Percentiles rank a stretch among this genome's conserved stretches.
Evolutionary conservation across 2,797 vertebrate species (phyloP).

Genomic region (Ptychobarbus kaznakovi): DNA sequence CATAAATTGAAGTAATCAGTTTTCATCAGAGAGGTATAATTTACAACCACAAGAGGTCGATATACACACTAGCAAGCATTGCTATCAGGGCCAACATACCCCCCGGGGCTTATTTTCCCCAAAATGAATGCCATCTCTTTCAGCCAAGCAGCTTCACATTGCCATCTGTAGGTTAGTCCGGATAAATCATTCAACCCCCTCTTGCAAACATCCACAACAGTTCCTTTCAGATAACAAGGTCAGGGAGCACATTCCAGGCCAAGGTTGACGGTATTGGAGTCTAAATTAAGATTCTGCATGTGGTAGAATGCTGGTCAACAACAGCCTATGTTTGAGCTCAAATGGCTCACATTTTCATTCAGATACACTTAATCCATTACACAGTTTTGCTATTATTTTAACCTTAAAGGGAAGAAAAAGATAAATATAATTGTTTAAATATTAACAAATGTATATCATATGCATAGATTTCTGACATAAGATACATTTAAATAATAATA

Average conservation of each 20-base stretch:
- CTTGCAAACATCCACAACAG: slow-evolving; percentile 73
- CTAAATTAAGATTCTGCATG: slow-evolving; percentile 80
- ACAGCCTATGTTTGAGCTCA: slow-evolving; percentile 67
- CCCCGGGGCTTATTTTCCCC: slow-evolving; percentile 65
- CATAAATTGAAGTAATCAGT: slow-evolving; percentile 44
- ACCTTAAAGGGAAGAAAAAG: neutral
- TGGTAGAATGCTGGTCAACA: slow-evolving; percentile 65
- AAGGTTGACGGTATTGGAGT: slow-evolving; percentile 75
- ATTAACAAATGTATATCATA: neutral
- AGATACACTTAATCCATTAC: neutral
- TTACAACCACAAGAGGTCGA: slow-evolving; percentile 58
- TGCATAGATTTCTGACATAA: too few species aligned
- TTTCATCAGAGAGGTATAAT: slow-evolving; percentile 51
- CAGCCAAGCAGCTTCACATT: slow-evolving; percentile 65
- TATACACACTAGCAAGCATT: slow-evolving; percentile 50
- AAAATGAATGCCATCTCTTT: slow-evolving; percentile 70
- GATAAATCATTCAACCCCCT: slow-evolving; percentile 74
- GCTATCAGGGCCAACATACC: slow-evolving; percentile 52
- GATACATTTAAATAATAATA: neutral
- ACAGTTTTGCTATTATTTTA: neutral
- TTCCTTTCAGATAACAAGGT: slow-evolving; percentile 79
- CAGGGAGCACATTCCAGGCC: slow-evolving; percentile 79
- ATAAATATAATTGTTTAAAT: neutral
- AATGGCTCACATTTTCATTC: slow-evolving; percentile 46
- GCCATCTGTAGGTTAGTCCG: slow-evolving; percentile 68